Evolutionary conservation across 2,888 invertebrate genomes (phyloP).

Genomic region (Candidula unifasciata): DNA sequence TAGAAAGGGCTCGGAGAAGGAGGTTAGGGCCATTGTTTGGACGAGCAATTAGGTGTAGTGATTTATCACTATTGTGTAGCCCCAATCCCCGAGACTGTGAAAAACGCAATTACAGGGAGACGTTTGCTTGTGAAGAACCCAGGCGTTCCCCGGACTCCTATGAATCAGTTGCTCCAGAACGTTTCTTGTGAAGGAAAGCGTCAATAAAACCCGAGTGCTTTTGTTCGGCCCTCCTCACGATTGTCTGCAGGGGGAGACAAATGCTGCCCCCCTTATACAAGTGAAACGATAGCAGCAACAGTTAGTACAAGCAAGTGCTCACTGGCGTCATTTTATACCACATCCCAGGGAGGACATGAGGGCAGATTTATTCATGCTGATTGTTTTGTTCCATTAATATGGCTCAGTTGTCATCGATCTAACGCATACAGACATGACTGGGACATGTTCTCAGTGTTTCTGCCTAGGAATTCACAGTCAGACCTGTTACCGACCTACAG

Average conservation of each 20-base stretch:
- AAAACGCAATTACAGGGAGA: slow-evolving; percentile 41
- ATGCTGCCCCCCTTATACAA: neutral
- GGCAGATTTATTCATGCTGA: slow-evolving; percentile 17
- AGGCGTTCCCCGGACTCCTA: slow-evolving; percentile 37
- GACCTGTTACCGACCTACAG: too few species aligned
- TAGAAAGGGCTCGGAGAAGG: neutral
- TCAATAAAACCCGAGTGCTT: slow-evolving; percentile 37
- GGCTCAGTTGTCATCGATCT: too few species aligned
- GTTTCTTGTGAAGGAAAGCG: slow-evolving; percentile 9
- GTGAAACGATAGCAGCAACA: slow-evolving; percentile 12
- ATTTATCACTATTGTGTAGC: slow-evolving; percentile 48
- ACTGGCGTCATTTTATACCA: neutral
- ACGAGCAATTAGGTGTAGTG: slow-evolving; percentile 44
- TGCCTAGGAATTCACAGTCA: too few species aligned
- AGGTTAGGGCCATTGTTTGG: slow-evolving; percentile 41
- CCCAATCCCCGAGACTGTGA: slow-evolving; percentile 15
- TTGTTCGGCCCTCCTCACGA: slow-evolving; percentile 1
- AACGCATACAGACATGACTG: too few species aligned
- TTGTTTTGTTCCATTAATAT: too few species aligned
- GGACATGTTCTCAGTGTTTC: too few species aligned
- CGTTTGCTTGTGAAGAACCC: neutral
- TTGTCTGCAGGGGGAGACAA: neutral
- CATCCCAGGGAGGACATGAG: neutral
- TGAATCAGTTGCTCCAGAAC: slow-evolving; percentile 27
- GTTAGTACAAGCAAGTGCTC: slow-evolving; percentile 16